Conservation (phyloP, 2,797 vertebrate genomes). For the Prionace glauca region DNA sequence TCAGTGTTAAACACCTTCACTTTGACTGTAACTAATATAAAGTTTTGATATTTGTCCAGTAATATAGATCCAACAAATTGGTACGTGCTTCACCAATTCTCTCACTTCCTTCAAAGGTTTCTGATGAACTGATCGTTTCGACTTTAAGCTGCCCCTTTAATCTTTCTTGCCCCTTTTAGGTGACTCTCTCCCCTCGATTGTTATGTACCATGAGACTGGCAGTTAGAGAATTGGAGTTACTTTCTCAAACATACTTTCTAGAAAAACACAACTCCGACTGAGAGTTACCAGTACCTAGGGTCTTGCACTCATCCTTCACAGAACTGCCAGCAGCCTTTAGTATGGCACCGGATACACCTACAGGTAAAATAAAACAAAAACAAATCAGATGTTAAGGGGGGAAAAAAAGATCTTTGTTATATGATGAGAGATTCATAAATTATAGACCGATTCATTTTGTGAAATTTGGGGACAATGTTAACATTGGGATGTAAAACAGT, state of each 20-base stretch:
- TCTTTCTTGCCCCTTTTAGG: neutral
- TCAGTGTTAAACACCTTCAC: neutral
- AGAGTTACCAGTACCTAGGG: conserved; percentile 42
- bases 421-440: neutral
- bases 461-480: neutral
- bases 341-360: conserved; percentile 54
- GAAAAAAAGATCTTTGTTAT: neutral
- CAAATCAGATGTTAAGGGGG: neutral
- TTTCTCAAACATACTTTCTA: neutral
- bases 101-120: neutral
- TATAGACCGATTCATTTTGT: neutral
- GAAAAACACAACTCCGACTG: neutral
- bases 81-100: no score
- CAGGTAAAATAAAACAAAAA: neutral
- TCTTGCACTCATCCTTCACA: conserved; percentile 49
- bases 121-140: neutral
- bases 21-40: neutral
- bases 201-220: neutral
- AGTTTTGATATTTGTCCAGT: neutral
- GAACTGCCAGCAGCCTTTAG: conserved; percentile 49
- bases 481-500: neutral
- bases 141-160: neutral
- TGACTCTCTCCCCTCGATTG: neutral
- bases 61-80: neutral
- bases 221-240: neutral